A percentile compares a stretch with the other conserved stretches of the same genome.
Conservation (phyloP, 1,140 invertebrate species). For the Tachypleus tridentatus region DNA sequence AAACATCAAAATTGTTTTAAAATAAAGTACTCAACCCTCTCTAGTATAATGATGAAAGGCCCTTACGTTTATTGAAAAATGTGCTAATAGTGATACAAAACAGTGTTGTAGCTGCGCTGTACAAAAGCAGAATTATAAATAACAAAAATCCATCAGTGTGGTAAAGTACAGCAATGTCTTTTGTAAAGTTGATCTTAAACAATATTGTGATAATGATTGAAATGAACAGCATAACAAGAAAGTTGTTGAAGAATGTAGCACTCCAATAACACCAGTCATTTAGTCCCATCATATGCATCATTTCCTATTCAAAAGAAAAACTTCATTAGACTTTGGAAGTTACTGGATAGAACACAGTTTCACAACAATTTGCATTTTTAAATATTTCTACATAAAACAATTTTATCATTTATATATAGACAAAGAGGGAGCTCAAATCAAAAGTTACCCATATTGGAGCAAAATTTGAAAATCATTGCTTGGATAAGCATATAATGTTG, state of each 20-base stretch:
- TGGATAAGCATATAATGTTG: too few relatives aligned
- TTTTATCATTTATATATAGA: too few relatives aligned
- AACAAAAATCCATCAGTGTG: constrained; percentile 44
- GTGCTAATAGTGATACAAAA: constrained; percentile 24
- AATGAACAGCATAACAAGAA: constrained; percentile 40
- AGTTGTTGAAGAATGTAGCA: constrained; percentile 46
- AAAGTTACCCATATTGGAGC: too few relatives aligned
- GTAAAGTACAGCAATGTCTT: constrained; percentile 37
- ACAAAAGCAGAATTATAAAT: constrained; percentile 9
- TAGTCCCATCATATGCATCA: constrained; percentile 51
- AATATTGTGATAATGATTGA: constrained; percentile 38
- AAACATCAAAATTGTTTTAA: too few relatives aligned
- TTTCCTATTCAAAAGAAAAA: constrained; percentile 33
- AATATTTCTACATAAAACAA: too few relatives aligned
- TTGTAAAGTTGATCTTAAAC: constrained; percentile 35
- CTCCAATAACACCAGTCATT: constrained; percentile 45
- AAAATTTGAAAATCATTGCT: too few relatives aligned
- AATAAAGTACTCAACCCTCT: too few relatives aligned
- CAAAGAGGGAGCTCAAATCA: too few relatives aligned
- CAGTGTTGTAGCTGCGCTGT: constrained; percentile 20
- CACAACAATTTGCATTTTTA: too few relatives aligned
- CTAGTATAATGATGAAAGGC: too few relatives aligned
- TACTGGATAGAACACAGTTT: too few relatives aligned
- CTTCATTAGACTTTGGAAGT: too few relatives aligned
- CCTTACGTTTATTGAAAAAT: constrained; percentile 21